phyloP scores from a whole-genome alignment of 1,140 invertebrate genomes.

The Leptinotarsa undecemlineata region DNA sequence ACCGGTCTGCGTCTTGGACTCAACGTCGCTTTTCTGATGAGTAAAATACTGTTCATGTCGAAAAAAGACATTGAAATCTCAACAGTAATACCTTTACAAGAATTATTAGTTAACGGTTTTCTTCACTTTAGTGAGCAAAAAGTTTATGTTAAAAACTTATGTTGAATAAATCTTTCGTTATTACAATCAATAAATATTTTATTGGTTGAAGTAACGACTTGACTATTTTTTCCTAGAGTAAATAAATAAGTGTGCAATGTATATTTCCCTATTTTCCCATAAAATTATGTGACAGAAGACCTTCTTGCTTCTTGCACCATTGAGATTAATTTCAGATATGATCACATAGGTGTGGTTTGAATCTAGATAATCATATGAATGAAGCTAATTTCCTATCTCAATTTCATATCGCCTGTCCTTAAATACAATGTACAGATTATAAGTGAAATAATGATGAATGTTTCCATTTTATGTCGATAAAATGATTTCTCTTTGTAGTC shows the following conservation, averaged over 20 bases:
- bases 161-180: too few relatives aligned
- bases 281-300: slow-evolving; percentile 3
- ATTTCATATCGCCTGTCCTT: slow-evolving; percentile 5
- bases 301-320: neutral
- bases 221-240: neutral
- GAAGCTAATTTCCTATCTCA: slow-evolving; percentile 3
- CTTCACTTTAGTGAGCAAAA: too few relatives aligned
- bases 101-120: too few relatives aligned
- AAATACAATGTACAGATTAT: neutral
- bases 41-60: too few relatives aligned
- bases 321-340: neutral
- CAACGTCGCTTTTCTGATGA: too few relatives aligned
- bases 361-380: slow-evolving; percentile 4
- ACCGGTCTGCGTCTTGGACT: too few relatives aligned
- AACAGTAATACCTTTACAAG: too few relatives aligned
- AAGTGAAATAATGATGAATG: neutral
- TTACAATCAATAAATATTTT: too few relatives aligned
- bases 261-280: slow-evolving; percentile 1
- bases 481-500: neutral
- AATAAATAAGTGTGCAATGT: neutral
- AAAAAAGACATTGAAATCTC: too few relatives aligned
- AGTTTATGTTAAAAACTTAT: too few relatives aligned
- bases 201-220: too few relatives aligned
- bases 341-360: neutral
- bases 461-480: slow-evolving; percentile 2